These are phyloP conservation scores for Nilaparvata lugens DNA, from an alignment of 1,140 invertebrate genomes.

Conservation along the genomic window DNA sequence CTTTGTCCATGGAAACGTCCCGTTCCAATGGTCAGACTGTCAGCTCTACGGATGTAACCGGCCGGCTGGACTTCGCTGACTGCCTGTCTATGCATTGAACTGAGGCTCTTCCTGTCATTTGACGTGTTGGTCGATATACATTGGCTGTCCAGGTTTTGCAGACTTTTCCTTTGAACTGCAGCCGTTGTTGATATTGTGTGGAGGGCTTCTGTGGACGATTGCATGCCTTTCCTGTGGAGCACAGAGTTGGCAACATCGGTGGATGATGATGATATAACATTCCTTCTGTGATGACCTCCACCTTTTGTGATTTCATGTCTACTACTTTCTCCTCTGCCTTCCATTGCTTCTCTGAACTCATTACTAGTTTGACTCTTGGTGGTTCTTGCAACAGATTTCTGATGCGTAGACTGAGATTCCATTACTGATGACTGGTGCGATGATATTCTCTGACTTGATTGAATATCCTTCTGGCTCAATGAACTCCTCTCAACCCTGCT, in stretches of 20 bases:
- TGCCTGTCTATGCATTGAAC: conserved; percentile 55
- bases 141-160: conserved; percentile 59
- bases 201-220: conserved; percentile 47
- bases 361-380: conserved; percentile 19
- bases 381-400: not conserved
- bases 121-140: conserved; percentile 48
- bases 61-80: conserved; percentile 17
- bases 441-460: not conserved
- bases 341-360: conserved; percentile 20
- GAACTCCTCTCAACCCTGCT: not conserved
- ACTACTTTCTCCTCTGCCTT: conserved; percentile 6
- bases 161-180: conserved; percentile 67
- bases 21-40: conserved; percentile 52
- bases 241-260: conserved; percentile 62
- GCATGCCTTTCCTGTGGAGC: conserved; percentile 58
- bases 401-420: not conserved
- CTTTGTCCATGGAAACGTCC: conserved; percentile 61
- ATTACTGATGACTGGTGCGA: not conserved
- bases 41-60: conserved; percentile 26
- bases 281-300: conserved; percentile 47
- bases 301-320: conserved; percentile 12
- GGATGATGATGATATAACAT: conserved; percentile 56
- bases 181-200: conserved; percentile 64
- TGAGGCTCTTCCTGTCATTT: conserved; percentile 63
- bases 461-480: not conserved